Evolutionary conservation across 2,888 invertebrate genomes (phyloP), one percentile per base, ranked within the genome.

Genomic region (Polymixis lichenea): DNA sequence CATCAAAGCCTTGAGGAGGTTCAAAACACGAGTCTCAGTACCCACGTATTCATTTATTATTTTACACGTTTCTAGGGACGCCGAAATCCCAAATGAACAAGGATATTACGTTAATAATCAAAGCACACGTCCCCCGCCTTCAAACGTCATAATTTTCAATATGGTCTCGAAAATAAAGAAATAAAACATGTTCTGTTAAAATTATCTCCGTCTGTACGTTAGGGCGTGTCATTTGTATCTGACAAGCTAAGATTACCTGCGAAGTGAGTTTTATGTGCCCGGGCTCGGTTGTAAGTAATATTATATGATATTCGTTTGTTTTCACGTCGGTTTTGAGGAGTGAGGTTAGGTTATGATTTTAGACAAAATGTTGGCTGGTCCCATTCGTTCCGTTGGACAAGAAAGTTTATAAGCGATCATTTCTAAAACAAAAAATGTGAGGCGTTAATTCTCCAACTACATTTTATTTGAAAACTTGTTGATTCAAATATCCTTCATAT

Each of bases 151-250:
- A 77, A 85, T 84, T 81, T 84, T 85, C 77, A 87, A 87, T 85
- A 77, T 46, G 53, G 19, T 28, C 43, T 66, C 55, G 56, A 75
- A 76, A 77, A 87, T 78, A 86, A 80, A 82, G 75, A 77, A 86
- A 80, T 66, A 75, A 75, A 70, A 65, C 74, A 77, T 77, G 66
- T 73, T 78, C 72, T 64, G 67, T 81, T 80, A 73, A 82, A 86
- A 86, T 86, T 83, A 86, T 84, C 73, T 78, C 5, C 28, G 62
- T 68, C 80, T 71, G 62, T 58, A 62, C 53, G 81, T 75, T 73
- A 67, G 75, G 66, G 71, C 67, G 61, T 82, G 78, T 86, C 88
- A 84, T 86, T 88, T 78, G 77, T 82, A 82, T 77, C 80, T 86
- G 86, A 86, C 86, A 86, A 72, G 64, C 53, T 68, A 66, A 84